Evolutionary conservation across 2,113 vertebrate species (phyloP).

Genomic region (Sphyrna mokarran): DNA sequence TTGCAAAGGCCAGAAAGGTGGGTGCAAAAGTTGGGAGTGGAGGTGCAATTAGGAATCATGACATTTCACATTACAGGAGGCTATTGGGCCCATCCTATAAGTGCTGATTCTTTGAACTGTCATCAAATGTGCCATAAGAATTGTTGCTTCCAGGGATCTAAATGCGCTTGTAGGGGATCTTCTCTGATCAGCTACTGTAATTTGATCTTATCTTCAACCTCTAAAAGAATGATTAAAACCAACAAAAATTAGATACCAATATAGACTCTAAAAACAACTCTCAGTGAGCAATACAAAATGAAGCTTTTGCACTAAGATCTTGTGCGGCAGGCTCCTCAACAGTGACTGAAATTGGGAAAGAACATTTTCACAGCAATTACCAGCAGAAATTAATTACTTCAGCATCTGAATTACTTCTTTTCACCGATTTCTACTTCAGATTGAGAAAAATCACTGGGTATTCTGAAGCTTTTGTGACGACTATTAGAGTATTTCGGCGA

Average conservation of each 20-base stretch:
- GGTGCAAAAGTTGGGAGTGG: too few species aligned
- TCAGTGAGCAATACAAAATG: neutral
- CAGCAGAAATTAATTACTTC: too few species aligned
- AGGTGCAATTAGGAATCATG: neutral
- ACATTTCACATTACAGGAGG: neutral
- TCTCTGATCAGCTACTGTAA: neutral
- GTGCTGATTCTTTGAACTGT: neutral
- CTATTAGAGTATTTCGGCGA: neutral
- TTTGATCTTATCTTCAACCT: neutral
- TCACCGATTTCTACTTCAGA: neutral
- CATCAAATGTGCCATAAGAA: neutral
- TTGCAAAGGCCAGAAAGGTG: too few species aligned
- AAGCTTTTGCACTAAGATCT: neutral
- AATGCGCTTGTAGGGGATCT: neutral
- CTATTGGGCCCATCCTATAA: neutral
- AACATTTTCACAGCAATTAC: neutral
- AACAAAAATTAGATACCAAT: neutral
- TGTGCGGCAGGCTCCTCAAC: neutral
- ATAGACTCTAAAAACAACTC: neutral
- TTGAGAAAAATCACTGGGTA: neutral
- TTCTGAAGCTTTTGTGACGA: neutral
- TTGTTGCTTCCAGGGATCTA: neutral
- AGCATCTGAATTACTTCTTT: neutral
- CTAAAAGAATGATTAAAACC: neutral
- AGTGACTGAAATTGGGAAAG: neutral